Evolutionary conservation across 2,113 vertebrate species (phyloP), one percentile per base, ranked within the genome.

Genomic region (Syngnathus typhle): DNA sequence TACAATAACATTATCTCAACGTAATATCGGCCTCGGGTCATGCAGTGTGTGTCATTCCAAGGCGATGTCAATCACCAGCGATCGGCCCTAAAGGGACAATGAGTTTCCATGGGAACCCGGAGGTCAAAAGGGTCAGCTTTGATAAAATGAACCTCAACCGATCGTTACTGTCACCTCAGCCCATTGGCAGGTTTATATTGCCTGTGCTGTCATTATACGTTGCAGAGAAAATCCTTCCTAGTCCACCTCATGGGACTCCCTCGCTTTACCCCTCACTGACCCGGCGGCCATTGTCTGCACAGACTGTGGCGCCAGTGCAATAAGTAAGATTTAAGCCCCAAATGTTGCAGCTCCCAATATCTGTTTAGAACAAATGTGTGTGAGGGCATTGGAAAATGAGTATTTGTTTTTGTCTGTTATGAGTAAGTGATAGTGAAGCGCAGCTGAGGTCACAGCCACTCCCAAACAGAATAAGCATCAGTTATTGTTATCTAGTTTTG

Each of bases 251-350:
- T 36, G 85, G 77, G 88, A 80, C 70, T 36, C 68, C 9, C 73
- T 73, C 47, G 51, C 69, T 76, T 86, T 76, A 82, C 77, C 80
- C 77, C 68, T 73, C 82, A 80, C 73, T 89, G 84, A 88, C 84
- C 82, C 67, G 52, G 36, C 8, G 58, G 63, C 71, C 74, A 70
- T 74, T 78, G 84, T 82, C 80, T 86, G 49, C 82, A 85, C 74
- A 59, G 77, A 72, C 73, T 75, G 52, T 65, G 81, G 76, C 78
- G 37, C 71, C 81, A 44, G 71, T 19, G 78, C 77, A 83, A 79
- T 90, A 87, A 87, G 79, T 16, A 37, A 67, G 87, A 88, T 88
- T 84, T 85, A 88, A 85, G 85, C 27, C 75, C 63, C 74, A 80
- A 74, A 46, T 77, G 69, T 85, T 79, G 62, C 66, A 82, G 75